phyloP scores from a whole-genome alignment of 2,888 invertebrate species.

The Asteroscopus sphinx region DNA sequence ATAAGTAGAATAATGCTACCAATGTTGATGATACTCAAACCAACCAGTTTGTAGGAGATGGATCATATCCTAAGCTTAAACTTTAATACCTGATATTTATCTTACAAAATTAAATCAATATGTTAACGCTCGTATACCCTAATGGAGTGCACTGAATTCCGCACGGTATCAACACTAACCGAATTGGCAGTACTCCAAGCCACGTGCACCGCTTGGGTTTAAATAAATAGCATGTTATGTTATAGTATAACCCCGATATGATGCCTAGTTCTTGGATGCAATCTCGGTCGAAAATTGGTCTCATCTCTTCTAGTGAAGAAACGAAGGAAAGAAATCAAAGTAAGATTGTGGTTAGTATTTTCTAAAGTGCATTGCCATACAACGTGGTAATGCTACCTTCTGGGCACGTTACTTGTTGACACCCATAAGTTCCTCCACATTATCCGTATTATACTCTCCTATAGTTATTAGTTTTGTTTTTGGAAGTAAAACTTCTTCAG shows the following conservation, averaged over 20 bases:
- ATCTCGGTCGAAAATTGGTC: constrained; percentile 5
- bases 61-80: neutral
- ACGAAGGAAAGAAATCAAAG: neutral
- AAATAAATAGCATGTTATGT: constrained; percentile 42
- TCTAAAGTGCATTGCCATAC: too few relatives aligned
- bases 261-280: constrained; percentile 17
- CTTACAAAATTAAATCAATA: constrained; percentile 34
- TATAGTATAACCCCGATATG: constrained; percentile 19
- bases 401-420: too few relatives aligned
- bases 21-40: too few relatives aligned
- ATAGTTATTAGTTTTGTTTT: too few relatives aligned
- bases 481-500: too few relatives aligned
- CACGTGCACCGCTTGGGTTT: constrained; percentile 41
- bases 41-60: too few relatives aligned
- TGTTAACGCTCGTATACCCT: constrained; percentile 42
- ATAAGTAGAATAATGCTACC: too few relatives aligned
- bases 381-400: too few relatives aligned
- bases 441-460: too few relatives aligned
- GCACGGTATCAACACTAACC: constrained; percentile 50
- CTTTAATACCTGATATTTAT: constrained; percentile 22
- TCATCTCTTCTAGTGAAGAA: neutral
- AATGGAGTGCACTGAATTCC: constrained; percentile 52
- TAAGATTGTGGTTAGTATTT: neutral
- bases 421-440: too few relatives aligned
- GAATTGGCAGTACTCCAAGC: constrained; percentile 48